Evolutionary conservation across 2,888 invertebrate species (phyloP), one percentile per base, ranked within the genome.

Genomic region (Hypercompe scribonia): DNA sequence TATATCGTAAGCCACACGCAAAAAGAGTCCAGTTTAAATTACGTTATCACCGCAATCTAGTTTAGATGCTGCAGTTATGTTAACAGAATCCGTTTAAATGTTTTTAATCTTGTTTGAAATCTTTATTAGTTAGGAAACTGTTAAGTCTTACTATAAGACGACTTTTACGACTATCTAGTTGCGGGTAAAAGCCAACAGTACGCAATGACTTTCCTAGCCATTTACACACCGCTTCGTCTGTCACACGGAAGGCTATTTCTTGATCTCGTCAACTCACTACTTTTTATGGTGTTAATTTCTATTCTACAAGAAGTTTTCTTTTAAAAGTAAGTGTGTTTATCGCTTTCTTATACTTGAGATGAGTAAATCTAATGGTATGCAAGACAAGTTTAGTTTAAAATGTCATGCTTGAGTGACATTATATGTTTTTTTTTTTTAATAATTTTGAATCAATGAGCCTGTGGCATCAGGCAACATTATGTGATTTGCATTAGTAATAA

Each of bases 201-300:
- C 31, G 1, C 64, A 21, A 70, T 70, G 15, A 68, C 68, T 72
- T 72, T 72, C 68, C 13, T 65, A 39, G 70, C 36, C 39, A 54
- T 42, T 68, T 61, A 36, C 31, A 34, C 24, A 65, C 63, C 33
- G 46, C 68, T 76, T 39, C 70, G 63, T 65, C n/a, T 36, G n/a
- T 66, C 74, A 71, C 71, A 74, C 65, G 33, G 58, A 39, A 68
- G 70, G 42, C 63, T 65, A 42, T 75, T 73, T 58, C 24, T 64
- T 65, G 61, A 61, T 39, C 68, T 65, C 18, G 61, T 58, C 61
- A n/a, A n/a, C n/a, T 65, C 36, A 33, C 31, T 39, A 69, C 39
- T 69, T 61, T 34, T 67, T 71, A 69, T 61, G 61, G 61, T 31
- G 31, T 61, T 34, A 54, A 61, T 61, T 39, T 61, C 61, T 65